Evolutionary conservation across 2,113 vertebrate species (phyloP).

Genomic region (Pseudonaja textilis): DNA sequence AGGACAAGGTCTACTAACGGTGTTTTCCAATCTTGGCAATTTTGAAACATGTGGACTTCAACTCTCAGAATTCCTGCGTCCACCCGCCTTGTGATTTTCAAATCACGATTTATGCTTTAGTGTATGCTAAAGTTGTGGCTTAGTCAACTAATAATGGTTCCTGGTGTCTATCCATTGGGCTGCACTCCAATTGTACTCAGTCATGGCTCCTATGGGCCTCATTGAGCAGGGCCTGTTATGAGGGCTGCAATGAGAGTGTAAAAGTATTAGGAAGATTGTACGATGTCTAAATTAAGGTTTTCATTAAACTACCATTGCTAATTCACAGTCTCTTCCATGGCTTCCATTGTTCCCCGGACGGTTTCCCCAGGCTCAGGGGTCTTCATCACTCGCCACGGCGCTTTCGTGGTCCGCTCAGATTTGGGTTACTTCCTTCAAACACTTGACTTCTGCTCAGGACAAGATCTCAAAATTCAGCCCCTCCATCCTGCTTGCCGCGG

Average conservation of each 20-base stretch:
- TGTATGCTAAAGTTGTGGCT: not conserved
- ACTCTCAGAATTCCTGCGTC: not conserved
- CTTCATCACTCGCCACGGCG: not conserved
- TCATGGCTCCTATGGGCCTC: not conserved
- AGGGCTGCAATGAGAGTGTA: not conserved
- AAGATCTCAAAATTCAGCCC: not conserved
- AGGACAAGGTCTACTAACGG: not conserved
- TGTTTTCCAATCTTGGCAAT: not conserved
- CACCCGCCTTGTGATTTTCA: not conserved
- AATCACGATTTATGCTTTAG: not conserved
- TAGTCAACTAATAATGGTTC: not conserved
- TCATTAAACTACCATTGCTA: not conserved
- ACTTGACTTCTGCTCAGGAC: not conserved
- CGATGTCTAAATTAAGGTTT: not conserved
- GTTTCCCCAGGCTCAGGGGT: not conserved
- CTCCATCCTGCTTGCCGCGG: conserved; percentile 17
- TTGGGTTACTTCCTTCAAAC: conserved; percentile 17
- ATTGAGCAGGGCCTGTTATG: not conserved
- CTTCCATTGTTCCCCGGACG: not conserved
- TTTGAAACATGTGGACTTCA: not conserved
- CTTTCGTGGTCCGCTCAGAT: conserved; percentile 24
- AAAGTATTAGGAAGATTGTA: not conserved
- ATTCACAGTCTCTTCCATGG: not conserved
- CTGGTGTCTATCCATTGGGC: not conserved
- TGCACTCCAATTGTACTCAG: not conserved